Conservation (phyloP, 1,140 invertebrate species). For the Anoplolepis gracilipes region DNA sequence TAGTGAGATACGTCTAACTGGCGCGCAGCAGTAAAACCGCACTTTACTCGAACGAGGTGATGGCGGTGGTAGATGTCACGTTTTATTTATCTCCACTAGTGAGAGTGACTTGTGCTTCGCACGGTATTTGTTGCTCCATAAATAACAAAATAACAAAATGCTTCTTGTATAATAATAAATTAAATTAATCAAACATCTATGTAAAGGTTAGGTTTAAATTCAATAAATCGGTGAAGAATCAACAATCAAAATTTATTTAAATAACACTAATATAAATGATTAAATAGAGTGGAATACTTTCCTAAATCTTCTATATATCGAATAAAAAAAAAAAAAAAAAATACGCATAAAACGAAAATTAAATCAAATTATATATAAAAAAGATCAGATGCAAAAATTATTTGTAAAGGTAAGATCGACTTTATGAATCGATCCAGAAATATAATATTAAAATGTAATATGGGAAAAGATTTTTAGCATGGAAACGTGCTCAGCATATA, state of each 20-base stretch:
- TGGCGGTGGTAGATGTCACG: not conserved
- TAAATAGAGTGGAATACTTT: not conserved
- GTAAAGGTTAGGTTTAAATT: too few relatives aligned
- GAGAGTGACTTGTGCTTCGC: slow-evolving; percentile 10
- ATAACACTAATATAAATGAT: not conserved
- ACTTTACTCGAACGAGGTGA: slow-evolving; percentile 40
- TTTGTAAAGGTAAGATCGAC: not conserved
- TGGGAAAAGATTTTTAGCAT: not conserved
- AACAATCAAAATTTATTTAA: not conserved
- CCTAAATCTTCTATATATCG: not conserved
- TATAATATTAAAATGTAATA: slow-evolving; percentile 16
- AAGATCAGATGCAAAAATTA: not conserved
- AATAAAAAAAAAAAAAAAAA: too few relatives aligned
- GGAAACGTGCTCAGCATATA: not conserved
- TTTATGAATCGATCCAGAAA: not conserved
- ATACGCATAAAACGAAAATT: too few relatives aligned
- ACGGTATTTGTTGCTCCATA: not conserved
- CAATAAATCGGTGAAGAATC: not conserved
- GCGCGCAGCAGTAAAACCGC: slow-evolving; percentile 23
- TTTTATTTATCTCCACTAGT: slow-evolving; percentile 46
- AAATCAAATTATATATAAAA: not conserved
- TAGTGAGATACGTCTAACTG: slow-evolving; percentile 37
- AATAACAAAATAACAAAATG: slow-evolving; percentile 24
- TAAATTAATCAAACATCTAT: not conserved
- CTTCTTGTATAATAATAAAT: slow-evolving; percentile 4